phyloP scores from a whole-genome alignment of 2,113 vertebrate species.

The Syngnathus scovelli region DNA sequence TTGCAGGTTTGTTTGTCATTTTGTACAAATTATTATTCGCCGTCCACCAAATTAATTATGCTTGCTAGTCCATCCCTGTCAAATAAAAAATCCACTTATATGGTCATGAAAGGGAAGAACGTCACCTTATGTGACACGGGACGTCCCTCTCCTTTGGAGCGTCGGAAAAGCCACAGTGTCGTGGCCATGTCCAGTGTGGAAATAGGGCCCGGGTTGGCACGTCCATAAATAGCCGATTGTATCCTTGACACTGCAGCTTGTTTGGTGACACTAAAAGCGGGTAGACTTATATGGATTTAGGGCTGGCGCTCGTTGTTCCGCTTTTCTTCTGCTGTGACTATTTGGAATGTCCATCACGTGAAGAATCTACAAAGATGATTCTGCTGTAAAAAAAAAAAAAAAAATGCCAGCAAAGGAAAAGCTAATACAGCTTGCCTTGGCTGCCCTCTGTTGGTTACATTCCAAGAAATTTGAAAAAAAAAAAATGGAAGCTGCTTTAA shows the following conservation, averaged over 20 bases:
- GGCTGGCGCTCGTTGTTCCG: slow-evolving; percentile 12
- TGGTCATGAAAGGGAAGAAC: not conserved
- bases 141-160: slow-evolving; percentile 65
- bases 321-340: slow-evolving; percentile 50
- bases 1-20: not conserved
- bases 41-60: not conserved
- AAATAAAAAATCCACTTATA: not conserved
- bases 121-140: slow-evolving; percentile 73
- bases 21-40: not conserved
- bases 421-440: slow-evolving; percentile 63
- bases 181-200: slow-evolving; percentile 76
- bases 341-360: slow-evolving; percentile 64
- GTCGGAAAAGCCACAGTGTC: slow-evolving; percentile 77
- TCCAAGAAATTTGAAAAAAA: slow-evolving; percentile 47
- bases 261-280: slow-evolving; percentile 79
- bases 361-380: slow-evolving; percentile 59
- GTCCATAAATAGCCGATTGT: slow-evolving; percentile 86
- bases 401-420: slow-evolving; percentile 22
- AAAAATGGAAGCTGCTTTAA: slow-evolving; percentile 11
- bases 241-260: slow-evolving; percentile 77
- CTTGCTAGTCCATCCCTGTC: not conserved
- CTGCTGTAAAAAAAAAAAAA: slow-evolving; percentile 8
- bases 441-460: slow-evolving; percentile 74
- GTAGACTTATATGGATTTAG: slow-evolving; percentile 84
- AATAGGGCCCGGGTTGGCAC: slow-evolving; percentile 72